A percentile compares a stretch with the other conserved stretches of the same genome.
These are phyloP conservation scores for Polyodon spathula DNA, from an alignment of 2,113 vertebrate genomes.

Conservation along the genomic window DNA sequence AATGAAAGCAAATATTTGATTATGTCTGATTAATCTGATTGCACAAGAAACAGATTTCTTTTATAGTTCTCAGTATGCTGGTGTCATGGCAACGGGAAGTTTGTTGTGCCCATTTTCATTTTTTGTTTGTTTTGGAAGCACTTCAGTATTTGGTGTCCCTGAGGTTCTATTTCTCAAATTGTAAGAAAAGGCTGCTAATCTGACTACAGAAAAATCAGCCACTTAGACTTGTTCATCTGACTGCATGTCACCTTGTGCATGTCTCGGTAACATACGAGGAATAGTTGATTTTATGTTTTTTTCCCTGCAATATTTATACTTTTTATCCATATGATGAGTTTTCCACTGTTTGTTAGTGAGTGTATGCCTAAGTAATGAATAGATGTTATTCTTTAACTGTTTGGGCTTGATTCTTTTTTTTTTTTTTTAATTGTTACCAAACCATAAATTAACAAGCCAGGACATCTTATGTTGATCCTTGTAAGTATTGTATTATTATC, in stretches of 20 bases:
- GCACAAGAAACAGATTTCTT: not conserved
- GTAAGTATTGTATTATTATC: too few relatives aligned
- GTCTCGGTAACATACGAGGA: not conserved
- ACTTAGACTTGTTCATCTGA: not conserved
- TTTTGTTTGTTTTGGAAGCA: not conserved
- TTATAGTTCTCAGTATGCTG: not conserved
- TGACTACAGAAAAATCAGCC: slow-evolving; percentile 1
- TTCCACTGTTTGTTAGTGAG: slow-evolving; percentile 4
- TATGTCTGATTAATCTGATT: slow-evolving; percentile 1
- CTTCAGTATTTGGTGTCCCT: not conserved
- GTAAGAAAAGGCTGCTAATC: not conserved
- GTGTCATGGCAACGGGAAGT: not conserved
- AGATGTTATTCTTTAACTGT: too few relatives aligned
- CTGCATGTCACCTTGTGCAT: not conserved
- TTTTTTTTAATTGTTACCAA: too few relatives aligned
- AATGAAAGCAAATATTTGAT: not conserved
- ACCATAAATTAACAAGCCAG: too few relatives aligned
- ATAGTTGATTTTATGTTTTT: not conserved
- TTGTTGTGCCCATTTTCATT: not conserved
- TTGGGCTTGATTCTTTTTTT: too few relatives aligned
- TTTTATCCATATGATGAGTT: slow-evolving; percentile 5
- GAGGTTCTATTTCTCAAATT: not conserved
- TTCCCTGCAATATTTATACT: not conserved
- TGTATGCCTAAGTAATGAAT: not conserved
- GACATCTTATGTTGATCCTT: too few relatives aligned